These are phyloP conservation scores for Megalops cyprinoides DNA, from an alignment of 2,797 vertebrate genomes.

Conservation along the genomic window DNA sequence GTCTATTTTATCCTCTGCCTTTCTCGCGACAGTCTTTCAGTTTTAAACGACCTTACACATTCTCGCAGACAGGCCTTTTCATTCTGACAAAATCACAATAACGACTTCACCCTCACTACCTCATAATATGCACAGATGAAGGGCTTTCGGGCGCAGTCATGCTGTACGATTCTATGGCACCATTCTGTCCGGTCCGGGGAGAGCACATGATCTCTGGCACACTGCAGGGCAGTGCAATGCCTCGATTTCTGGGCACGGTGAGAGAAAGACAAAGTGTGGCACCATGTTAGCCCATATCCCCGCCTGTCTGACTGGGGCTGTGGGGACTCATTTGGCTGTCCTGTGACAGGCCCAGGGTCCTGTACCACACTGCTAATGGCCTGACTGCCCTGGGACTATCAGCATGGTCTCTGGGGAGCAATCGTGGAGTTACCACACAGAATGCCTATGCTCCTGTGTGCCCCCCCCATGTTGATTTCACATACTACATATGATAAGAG, in stretches of 20 bases:
- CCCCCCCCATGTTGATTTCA: conserved; percentile 40
- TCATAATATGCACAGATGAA: too few species aligned
- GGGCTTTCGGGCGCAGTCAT: neutral
- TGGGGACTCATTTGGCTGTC: conserved; percentile 51
- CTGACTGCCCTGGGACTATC: conserved; percentile 48
- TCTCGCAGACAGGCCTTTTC: too few species aligned
- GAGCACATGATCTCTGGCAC: neutral
- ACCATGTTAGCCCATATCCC: conserved; percentile 7
- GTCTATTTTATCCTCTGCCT: neutral
- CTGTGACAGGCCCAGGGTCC: conserved; percentile 15
- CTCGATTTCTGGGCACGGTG: neutral
- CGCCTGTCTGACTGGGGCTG: conserved; percentile 37
- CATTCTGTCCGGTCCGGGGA: neutral
- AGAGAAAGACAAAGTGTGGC: neutral
- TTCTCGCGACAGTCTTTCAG: too few species aligned
- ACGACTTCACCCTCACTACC: neutral
- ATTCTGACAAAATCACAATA: neutral
- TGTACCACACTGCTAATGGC: conserved; percentile 50
- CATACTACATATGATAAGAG: conserved; percentile 27
- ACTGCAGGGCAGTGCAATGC: neutral
- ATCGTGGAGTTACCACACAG: conserved; percentile 54
- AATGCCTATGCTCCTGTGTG: conserved; percentile 57
- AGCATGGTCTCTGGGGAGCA: conserved; percentile 50
- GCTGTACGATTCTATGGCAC: neutral
- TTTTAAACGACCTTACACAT: too few species aligned